Percentiles rank a stretch among this genome's conserved stretches.
Conservation (phyloP, 2,113 vertebrate species). For the Pandion haliaetus region DNA sequence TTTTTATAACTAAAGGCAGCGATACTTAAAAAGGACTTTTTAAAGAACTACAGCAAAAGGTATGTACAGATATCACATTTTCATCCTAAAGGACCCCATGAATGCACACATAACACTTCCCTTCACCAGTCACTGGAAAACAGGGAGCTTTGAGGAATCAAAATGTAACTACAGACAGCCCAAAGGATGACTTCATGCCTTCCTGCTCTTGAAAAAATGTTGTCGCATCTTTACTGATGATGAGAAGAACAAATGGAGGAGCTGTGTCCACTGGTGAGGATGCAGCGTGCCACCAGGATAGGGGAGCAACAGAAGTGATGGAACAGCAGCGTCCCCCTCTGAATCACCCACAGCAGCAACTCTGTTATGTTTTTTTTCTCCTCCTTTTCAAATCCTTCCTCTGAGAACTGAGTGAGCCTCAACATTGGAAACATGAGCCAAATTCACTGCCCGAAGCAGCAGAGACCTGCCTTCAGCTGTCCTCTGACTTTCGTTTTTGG, state of each 20-base stretch:
- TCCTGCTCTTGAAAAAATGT: neutral
- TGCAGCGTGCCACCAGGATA: rapidly evolving
- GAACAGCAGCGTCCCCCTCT: neutral
- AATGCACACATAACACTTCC: neutral
- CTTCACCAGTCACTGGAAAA: neutral
- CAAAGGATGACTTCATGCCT: neutral
- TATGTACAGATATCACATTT: rapidly evolving
- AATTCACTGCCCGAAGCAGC: neutral
- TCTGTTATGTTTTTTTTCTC: neutral
- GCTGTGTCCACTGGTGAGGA: neutral
- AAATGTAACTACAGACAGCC: neutral
- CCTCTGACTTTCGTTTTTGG: neutral
- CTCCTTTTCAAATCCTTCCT: neutral
- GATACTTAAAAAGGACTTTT: neutral
- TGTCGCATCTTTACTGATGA: neutral
- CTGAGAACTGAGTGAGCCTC: neutral
- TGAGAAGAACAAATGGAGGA: neutral
- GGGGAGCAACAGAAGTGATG: rapidly evolving
- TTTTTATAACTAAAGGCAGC: neutral
- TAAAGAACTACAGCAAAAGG: neutral
- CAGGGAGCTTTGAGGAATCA: neutral
- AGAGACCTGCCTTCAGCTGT: slow-evolving; percentile 1
- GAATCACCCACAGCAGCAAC: neutral
- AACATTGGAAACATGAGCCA: neutral
- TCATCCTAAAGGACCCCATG: rapidly evolving